Percentiles rank a stretch among this genome's conserved stretches.
Evolutionary conservation across 2,113 vertebrate genomes (phyloP).

Genomic region (Periophthalmodon schlosseri): DNA sequence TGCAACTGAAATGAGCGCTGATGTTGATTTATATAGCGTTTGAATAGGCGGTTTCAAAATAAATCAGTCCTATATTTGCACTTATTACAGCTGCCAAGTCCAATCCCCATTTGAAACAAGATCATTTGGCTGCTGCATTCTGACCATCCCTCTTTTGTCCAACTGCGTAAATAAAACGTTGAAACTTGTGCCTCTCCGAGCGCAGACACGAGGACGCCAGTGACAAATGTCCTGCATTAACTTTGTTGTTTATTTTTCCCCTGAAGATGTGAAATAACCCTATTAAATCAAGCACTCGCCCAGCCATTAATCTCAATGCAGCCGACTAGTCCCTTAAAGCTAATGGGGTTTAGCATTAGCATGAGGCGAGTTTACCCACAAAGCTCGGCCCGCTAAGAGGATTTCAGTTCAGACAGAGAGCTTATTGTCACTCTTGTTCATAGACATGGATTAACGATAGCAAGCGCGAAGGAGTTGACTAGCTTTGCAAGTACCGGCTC

Average conservation of each 20-base stretch:
- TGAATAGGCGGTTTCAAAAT: too few relatives aligned
- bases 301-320: conserved; percentile 81
- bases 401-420: conserved; percentile 79
- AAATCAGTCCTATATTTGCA: not conserved
- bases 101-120: not conserved
- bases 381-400: conserved; percentile 77
- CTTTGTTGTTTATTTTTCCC: conserved; percentile 79
- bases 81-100: not conserved
- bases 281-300: conserved; percentile 82
- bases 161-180: conserved; percentile 36
- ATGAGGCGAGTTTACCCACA: conserved; percentile 81
- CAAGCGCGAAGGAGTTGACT: conserved; percentile 60
- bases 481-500: conserved; percentile 37
- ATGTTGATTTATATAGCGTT: too few relatives aligned
- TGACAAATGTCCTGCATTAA: conserved; percentile 82
- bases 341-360: conserved; percentile 84
- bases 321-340: conserved; percentile 79
- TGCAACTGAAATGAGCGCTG: too few relatives aligned
- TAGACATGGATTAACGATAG: conserved; percentile 75
- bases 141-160: not conserved
- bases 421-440: conserved; percentile 79
- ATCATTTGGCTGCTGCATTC: not conserved
- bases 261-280: conserved; percentile 79
- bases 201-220: conserved; percentile 64
- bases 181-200: conserved; percentile 65